Base-by-base conservation (phyloP, 2,888 invertebrate species). In the Muschampia plurimacula region DNA sequence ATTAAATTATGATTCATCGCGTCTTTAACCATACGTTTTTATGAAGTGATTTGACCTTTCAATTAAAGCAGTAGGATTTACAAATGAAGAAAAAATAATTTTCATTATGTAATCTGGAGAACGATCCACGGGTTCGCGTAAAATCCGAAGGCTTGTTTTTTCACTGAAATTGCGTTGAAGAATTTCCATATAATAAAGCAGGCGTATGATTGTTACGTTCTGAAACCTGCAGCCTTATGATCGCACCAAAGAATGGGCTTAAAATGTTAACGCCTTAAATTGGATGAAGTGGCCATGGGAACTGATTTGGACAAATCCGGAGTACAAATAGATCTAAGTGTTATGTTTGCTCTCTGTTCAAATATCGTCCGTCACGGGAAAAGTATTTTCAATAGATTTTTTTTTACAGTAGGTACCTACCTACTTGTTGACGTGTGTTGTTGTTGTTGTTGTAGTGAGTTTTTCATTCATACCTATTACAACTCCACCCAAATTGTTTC, bases 1-100 rank as follows among this genome's bases (percentile, higher is more conserved):
- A 65, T 70, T 65, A 70, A 70, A 70, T 64, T 52, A 55, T 70
- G 70, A 70, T 70, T 70, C 65, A 70, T 65, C 22, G 46, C 41
- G 28, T 44, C 63, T 65, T 52, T 36, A 8, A n/a, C 15, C 1
- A 52, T 13, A 46, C 2, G 13, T 32, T 52, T 52, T 52, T 49
- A 6, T 46, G 13, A 46, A 46, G 52, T 3, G 52, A 52, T 52
- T 15, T 52, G 12, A 1, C 3, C 15, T 8, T 15, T 15, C 13
- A 9, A 44, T 39, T 39, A 39, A 39, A 6, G 9, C 49, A 13
- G 15, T 52, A 52, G 5, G 15, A 52, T 52, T 52, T 15, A 8
- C 52, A 15, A 52, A n/a, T n/a, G 49, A 49, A 49, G 4, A 22
- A 22, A 22, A 22, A 22, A 22, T 22, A 22, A 22, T 22, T 22